phyloP scores from a whole-genome alignment of 2,888 invertebrate genomes.

The Apodemia zela region DNA sequence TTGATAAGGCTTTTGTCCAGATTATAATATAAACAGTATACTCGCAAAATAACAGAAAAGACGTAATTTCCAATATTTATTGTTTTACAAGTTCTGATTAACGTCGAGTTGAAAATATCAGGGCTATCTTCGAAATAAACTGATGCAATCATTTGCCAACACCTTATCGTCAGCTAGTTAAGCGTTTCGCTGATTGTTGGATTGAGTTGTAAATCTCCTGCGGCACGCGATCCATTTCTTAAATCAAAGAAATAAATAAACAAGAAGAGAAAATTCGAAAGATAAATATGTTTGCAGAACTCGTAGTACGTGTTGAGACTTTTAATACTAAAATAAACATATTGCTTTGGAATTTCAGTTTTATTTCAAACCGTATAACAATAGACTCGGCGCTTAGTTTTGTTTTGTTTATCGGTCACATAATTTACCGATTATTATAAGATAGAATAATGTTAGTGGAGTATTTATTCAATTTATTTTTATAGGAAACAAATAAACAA shows the following conservation, averaged over 20 bases:
- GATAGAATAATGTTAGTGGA: neutral
- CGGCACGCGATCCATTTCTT: constrained; percentile 68
- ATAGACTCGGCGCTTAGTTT: neutral
- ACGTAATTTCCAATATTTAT: neutral
- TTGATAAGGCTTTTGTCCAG: too few species aligned
- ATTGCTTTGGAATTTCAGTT: constrained; percentile 11
- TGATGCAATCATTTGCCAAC: constrained; percentile 62
- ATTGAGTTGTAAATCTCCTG: constrained; percentile 74
- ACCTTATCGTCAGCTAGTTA: constrained; percentile 76
- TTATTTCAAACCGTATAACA: neutral
- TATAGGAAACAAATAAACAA: neutral
- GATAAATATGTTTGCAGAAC: constrained; percentile 15
- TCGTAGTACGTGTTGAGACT: constrained; percentile 10
- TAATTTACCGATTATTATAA: neutral
- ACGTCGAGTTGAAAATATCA: constrained; percentile 19
- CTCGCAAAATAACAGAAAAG: too few species aligned
- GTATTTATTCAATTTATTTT: neutral
- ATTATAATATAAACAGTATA: too few species aligned
- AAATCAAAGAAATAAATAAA: constrained; percentile 41
- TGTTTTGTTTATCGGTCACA: neutral
- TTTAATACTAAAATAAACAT: constrained; percentile 5
- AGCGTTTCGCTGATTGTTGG: constrained; percentile 75
- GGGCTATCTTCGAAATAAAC: constrained; percentile 45
- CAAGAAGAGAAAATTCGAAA: constrained; percentile 34
- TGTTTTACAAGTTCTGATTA: constrained; percentile 3